Conservation (phyloP, 1,140 invertebrate species). For the Nasonia vitripennis region DNA sequence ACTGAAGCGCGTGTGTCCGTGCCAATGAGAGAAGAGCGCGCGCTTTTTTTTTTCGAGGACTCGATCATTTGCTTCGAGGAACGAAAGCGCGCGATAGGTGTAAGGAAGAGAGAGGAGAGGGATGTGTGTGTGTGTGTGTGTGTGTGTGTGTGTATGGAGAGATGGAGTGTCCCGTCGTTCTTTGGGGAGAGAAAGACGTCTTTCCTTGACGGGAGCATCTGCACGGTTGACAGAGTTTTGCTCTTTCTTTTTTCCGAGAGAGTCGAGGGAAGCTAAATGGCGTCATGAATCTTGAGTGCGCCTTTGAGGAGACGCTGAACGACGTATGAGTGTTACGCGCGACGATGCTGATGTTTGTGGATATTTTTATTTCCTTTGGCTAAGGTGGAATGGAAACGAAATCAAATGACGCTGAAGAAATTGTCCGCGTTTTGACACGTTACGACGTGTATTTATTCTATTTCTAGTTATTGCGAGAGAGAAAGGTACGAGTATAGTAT, state of each 20-base stretch:
- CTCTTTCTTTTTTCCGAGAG: not conserved
- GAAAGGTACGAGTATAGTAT: too few species aligned
- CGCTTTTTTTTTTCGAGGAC: conserved; percentile 18
- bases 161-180: conserved; percentile 22
- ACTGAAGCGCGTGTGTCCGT: not conserved
- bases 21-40: conserved; percentile 24
- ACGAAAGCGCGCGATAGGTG: conserved; percentile 24
- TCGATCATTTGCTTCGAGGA: conserved; percentile 27
- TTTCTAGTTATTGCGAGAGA: not conserved
- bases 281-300: conserved; percentile 24
- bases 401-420: conserved; percentile 14
- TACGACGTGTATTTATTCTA: not conserved
- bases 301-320: conserved; percentile 12
- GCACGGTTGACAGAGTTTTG: not conserved
- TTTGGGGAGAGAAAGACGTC: conserved; percentile 21
- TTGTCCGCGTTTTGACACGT: not conserved
- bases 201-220: conserved; percentile 25
- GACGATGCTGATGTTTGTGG: not conserved
- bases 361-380: conserved; percentile 10
- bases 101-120: conserved; percentile 18
- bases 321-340: not conserved
- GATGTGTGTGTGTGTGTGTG: too few species aligned
- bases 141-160: not conserved
- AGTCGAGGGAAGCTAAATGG: conserved; percentile 9
- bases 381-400: not conserved